Conservation (phyloP, 2,888 invertebrate genomes). For the Carpatolechia fugitivella region DNA sequence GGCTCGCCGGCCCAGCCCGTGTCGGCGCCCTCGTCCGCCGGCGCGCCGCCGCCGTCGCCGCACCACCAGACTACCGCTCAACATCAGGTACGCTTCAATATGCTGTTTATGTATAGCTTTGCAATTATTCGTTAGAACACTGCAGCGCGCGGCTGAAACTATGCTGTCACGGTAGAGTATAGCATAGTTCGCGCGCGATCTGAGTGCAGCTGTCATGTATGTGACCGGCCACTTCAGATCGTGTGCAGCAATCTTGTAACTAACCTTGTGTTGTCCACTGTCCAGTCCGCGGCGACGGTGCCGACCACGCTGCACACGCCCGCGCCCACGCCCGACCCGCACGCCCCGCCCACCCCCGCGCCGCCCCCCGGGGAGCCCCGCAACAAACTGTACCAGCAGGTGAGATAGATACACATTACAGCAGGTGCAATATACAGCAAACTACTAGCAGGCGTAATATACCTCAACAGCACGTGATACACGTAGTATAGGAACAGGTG, state of each 20-base stretch:
- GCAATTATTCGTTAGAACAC: too few relatives aligned
- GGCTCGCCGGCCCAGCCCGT: constrained; percentile 67
- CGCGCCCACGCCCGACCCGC: constrained; percentile 73
- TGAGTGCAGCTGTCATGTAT: too few relatives aligned
- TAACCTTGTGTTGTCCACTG: neutral
- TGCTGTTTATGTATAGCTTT: neutral
- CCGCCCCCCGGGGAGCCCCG: constrained; percentile 61
- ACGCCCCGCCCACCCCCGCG: constrained; percentile 68
- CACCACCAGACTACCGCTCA: constrained; percentile 37
- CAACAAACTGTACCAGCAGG: constrained; percentile 39
- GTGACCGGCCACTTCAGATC: too few relatives aligned
- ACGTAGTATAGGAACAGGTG: too few relatives aligned
- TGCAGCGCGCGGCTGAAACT: too few relatives aligned
- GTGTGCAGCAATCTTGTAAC: neutral
- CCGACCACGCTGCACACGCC: constrained; percentile 74
- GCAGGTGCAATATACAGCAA: too few relatives aligned
- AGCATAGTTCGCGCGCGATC: too few relatives aligned
- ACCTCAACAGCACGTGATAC: too few relatives aligned
- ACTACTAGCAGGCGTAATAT: too few relatives aligned
- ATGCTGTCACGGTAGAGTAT: too few relatives aligned
- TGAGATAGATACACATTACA: too few relatives aligned
- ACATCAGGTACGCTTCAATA: constrained; percentile 42
- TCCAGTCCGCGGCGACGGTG: constrained; percentile 39
- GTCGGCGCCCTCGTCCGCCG: constrained; percentile 65
- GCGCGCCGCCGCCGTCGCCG: constrained; percentile 61